These are phyloP conservation scores for Acanthosepion lycidas DNA, from an alignment of 2,888 invertebrate genomes.

Conservation along the genomic window DNA sequence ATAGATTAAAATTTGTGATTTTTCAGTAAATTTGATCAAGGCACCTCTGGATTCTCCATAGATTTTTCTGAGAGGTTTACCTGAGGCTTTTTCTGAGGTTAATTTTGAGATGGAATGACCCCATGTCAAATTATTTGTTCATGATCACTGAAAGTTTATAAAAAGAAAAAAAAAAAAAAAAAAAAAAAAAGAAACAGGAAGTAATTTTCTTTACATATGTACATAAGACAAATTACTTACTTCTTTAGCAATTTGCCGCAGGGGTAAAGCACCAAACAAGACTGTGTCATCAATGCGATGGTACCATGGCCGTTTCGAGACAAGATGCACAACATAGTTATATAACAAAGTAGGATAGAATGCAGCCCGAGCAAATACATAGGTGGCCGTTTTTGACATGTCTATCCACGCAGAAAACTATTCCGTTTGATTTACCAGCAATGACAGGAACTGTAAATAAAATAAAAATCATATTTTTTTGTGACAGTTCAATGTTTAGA, in stretches of 20 bases:
- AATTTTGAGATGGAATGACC: no score
- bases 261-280: constrained; percentile 96
- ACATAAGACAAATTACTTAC: constrained; percentile 76
- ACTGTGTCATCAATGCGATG: constrained; percentile 95
- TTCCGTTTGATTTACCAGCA: background rate
- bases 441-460: background rate
- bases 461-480: background rate
- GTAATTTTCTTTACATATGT: background rate
- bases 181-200: background rate
- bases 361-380: constrained; percentile 79
- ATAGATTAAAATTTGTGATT: no score
- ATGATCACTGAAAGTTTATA: no score
- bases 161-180: no score
- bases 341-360: constrained; percentile 96
- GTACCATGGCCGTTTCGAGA: constrained; percentile 86
- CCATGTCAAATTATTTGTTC: no score
- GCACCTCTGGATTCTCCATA: no score
- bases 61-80: no score
- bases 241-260: constrained; percentile 87
- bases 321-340: constrained; percentile 78
- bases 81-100: no score
- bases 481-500: no score
- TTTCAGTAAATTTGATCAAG: no score
- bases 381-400: background rate
- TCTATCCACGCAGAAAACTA: background rate